These are phyloP conservation scores for Stenodera caucasica DNA, from an alignment of 2,888 invertebrate species.

Conservation along the genomic window DNA sequence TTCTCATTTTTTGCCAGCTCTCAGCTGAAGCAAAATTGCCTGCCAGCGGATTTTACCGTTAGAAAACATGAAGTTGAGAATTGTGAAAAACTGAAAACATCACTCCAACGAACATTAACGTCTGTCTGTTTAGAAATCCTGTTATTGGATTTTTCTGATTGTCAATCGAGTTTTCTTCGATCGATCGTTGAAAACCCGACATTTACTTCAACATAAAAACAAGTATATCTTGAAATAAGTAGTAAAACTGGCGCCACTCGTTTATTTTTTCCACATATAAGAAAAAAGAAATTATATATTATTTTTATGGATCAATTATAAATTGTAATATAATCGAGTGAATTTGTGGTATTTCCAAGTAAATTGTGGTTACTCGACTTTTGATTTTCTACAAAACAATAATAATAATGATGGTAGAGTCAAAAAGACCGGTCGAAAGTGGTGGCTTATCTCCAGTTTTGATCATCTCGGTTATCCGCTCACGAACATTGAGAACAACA, in stretches of 20 bases:
- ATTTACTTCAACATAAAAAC: conserved; percentile 50
- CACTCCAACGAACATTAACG: background rate
- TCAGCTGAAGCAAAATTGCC: too few species aligned
- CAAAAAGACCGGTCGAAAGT: background rate
- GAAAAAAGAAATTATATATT: background rate
- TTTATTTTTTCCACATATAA: background rate
- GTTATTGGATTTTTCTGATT: conserved; percentile 50
- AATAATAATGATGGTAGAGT: too few species aligned
- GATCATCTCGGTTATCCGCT: conserved; percentile 37
- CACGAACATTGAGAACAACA: too few species aligned
- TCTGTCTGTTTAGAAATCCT: conserved; percentile 41
- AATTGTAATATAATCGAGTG: background rate
- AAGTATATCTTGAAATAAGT: conserved; percentile 45
- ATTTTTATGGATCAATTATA: background rate
- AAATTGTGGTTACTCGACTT: too few species aligned
- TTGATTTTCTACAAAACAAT: too few species aligned
- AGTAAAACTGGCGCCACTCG: conserved; percentile 47
- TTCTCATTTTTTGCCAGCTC: too few species aligned
- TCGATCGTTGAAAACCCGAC: conserved; percentile 46
- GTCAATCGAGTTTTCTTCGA: conserved; percentile 43
- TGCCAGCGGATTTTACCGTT: too few species aligned
- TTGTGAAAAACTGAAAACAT: background rate
- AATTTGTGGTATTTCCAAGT: background rate
- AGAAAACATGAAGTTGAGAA: background rate
- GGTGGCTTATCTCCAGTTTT: conserved; percentile 32